phyloP scores from a whole-genome alignment of 2,113 vertebrate genomes.

The Serilophus lunatus region DNA sequence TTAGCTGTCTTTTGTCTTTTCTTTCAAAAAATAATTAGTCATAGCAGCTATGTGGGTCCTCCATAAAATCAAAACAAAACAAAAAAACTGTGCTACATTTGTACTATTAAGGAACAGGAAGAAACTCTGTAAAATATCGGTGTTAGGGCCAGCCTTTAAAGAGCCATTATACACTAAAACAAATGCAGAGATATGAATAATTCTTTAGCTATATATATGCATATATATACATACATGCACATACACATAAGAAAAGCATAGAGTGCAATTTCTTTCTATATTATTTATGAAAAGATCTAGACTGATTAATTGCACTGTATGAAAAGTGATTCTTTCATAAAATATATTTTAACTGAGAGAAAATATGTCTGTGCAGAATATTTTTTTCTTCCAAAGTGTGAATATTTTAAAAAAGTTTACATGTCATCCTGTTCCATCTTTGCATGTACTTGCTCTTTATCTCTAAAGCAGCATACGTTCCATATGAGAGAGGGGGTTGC shows the following conservation, averaged over 20 bases:
- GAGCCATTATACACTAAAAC: neutral
- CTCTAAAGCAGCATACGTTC: slow-evolving; percentile 69
- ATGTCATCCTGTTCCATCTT: slow-evolving; percentile 60
- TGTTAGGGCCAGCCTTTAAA: neutral
- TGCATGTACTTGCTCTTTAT: slow-evolving; percentile 65
- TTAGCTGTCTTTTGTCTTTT: neutral
- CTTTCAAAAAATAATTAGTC: neutral
- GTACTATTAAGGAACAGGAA: neutral
- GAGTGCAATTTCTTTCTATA: neutral
- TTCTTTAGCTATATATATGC: neutral
- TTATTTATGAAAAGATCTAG: neutral
- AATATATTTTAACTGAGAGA: neutral
- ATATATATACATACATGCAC: neutral
- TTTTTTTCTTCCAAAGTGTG: neutral
- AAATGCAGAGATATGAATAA: neutral
- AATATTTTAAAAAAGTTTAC: slow-evolving; percentile 55
- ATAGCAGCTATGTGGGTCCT: neutral
- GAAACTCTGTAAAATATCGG: neutral
- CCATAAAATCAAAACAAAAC: neutral
- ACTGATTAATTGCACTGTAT: neutral
- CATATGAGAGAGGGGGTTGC: slow-evolving; percentile 66
- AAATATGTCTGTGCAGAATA: neutral
- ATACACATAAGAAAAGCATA: neutral
- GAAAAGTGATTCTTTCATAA: neutral
- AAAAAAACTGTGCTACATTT: neutral